phyloP scores from a whole-genome alignment of 2,888 invertebrate species.

The Drosophila infuscata region DNA sequence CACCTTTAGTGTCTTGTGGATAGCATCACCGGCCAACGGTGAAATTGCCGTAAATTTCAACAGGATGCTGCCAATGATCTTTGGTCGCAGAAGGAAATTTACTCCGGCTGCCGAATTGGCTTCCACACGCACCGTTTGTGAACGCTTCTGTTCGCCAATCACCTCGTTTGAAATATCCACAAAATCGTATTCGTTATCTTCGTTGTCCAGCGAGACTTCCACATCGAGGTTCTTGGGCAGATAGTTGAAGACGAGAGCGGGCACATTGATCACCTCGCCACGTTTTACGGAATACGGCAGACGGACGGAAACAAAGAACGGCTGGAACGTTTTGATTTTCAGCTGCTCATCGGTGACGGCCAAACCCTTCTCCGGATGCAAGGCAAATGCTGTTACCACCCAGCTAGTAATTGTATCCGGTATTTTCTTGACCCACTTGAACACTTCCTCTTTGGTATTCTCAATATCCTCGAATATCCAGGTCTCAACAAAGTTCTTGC shows the following conservation, averaged over 20 bases:
- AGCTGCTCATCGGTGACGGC: slow-evolving; percentile 89
- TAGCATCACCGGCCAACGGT: slow-evolving; percentile 91
- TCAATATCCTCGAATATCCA: slow-evolving; percentile 87
- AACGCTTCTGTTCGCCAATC: slow-evolving; percentile 92
- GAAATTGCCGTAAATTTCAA: slow-evolving; percentile 91
- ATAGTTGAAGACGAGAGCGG: slow-evolving; percentile 95
- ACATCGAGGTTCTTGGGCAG: slow-evolving; percentile 90
- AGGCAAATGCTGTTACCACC: slow-evolving; percentile 92
- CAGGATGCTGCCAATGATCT: slow-evolving; percentile 89
- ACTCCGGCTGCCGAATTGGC: slow-evolving; percentile 91
- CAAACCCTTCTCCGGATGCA: slow-evolving; percentile 90
- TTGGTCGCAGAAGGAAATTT: slow-evolving; percentile 93
- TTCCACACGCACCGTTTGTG: slow-evolving; percentile 88
- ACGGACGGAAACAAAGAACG: slow-evolving; percentile 93
- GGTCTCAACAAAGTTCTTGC: slow-evolving; percentile 90
- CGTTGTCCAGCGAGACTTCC: slow-evolving; percentile 93
- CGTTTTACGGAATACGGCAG: slow-evolving; percentile 95
- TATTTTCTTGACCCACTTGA: slow-evolving; percentile 86
- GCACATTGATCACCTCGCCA: slow-evolving; percentile 94
- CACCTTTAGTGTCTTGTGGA: slow-evolving; percentile 90
- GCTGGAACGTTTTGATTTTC: slow-evolving; percentile 90
- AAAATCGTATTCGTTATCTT: slow-evolving; percentile 92
- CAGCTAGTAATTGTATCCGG: slow-evolving; percentile 94
- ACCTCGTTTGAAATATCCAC: slow-evolving; percentile 94
- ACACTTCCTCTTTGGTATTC: slow-evolving; percentile 69